A percentile compares a stretch with the other conserved stretches of the same genome.
Evolutionary conservation across 2,797 vertebrate genomes (phyloP).

Genomic region (Vireo griseus): DNA sequence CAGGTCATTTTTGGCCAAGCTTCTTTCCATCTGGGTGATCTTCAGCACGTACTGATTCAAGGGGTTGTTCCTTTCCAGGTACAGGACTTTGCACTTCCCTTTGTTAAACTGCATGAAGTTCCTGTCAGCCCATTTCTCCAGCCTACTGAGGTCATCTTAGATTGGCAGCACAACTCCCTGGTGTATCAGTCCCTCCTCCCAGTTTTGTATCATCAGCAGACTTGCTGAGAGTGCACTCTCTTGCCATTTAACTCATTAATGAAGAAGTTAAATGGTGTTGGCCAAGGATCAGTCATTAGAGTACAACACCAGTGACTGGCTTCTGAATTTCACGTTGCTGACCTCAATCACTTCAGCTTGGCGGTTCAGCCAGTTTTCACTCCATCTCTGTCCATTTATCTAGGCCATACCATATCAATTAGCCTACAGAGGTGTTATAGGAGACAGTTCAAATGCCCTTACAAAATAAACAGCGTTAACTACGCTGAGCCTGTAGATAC

Average conservation of each 20-base stretch:
- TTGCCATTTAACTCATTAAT: neutral
- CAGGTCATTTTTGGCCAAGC: neutral
- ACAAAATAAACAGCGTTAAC: neutral
- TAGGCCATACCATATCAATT: neutral
- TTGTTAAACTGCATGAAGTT: neutral
- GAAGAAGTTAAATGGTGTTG: neutral
- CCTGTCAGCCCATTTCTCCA: neutral
- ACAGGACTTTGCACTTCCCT: neutral
- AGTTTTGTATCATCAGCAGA: neutral
- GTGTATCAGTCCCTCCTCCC: neutral
- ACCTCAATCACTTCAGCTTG: neutral
- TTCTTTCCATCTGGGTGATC: neutral
- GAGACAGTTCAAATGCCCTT: neutral
- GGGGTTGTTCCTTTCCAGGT: neutral
- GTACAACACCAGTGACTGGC: neutral
- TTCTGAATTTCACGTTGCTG: neutral
- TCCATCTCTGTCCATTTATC: neutral
- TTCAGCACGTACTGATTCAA: neutral
- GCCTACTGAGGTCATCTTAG: neutral
- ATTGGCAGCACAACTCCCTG: neutral
- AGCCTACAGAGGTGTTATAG: neutral
- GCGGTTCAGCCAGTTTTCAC: neutral
- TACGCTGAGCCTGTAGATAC: neutral
- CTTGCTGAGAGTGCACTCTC: neutral
- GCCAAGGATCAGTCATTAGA: neutral